Evolutionary conservation across 2,113 vertebrate species (phyloP), one percentile per base, ranked within the genome.

Genomic region (Poecilia latipinna): DNA sequence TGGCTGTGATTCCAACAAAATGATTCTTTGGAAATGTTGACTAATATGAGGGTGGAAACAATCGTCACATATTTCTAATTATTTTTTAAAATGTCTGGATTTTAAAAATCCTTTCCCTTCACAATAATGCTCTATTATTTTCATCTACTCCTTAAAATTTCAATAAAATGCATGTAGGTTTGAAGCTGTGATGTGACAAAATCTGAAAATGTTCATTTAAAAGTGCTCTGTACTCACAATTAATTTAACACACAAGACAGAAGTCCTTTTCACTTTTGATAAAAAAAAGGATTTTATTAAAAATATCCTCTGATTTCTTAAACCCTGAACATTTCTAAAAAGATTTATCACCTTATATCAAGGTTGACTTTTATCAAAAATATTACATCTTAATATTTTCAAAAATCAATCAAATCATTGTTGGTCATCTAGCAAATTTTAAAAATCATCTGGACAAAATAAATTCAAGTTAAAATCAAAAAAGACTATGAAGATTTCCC

Each of bases 281-380:
- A 90, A 91, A 42, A 42, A 42, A 71, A 54, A 54, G 19, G 22
- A 89, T 94, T 95, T 95, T 94, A 94, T 94, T 95, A 94, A 91
- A 94, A 94, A 94, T 86, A 90, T 94, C 90, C 78, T 90, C 86
- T 78, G 89, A 94, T 93, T 94, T 92, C 85, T 94, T 93, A 93
- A 90, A 93, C 90, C 92, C 90, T 91, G 79, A 90, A 90, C 83
- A 88, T 74, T 83, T 88, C 89, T 91, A 91, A 79, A 81, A 92
- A 90, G 88, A 61, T 39, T 66, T 85, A 83, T 87, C 67, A 75
- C 80, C 82, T 85, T 80, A 35, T 69, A 76, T 85, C 75, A 84
- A 84, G 83, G 90, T 88, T 80, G 86, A 82, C 71, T 91, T 68
- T 83, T 88, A 90, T 87, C 83, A 72, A 91, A 94, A 92, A 93